Base-by-base conservation (phyloP, 2,888 invertebrate species). In the Rhagium mordax region DNA sequence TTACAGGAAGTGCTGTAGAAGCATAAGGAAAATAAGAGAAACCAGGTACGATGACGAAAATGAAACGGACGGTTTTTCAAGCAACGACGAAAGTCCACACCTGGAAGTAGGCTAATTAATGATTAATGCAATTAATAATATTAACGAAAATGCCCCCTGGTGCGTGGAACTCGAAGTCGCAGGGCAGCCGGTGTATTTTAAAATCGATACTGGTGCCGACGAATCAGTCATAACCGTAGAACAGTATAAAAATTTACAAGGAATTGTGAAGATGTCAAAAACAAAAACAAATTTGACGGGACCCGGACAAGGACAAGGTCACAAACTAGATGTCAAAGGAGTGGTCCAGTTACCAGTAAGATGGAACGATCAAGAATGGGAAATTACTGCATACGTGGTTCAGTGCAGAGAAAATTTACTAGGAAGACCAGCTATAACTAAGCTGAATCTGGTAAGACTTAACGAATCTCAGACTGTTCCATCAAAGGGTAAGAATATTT, bases 361-460 rank as follows among this genome's bases (percentile, higher is more conserved):
- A 13, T 7, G 18, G 18, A 6, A n/a, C 18, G 51, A 18, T 13
- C 7, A 4, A 15, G 16, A 15, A 0, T 18, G 4, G 18, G 18
- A 47, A 51, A 51, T 18, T 51, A 51, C 8, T 21, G 59, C 59
- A 7, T 59, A 15, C 21, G 59, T 59, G 7, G 59, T 13, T 21
- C 18, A 59, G 1, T 59, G 59, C 18, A 24, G 59, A 16, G 59
- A 59, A 8, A 59, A 59, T 59, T 59, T 59, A 20, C 24, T 59
- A 13, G 59, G 59, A 24, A 59, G 59, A 20, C 59, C 59, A 7
- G 27, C 59, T n/a, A 4, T 59, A 59, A 59, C 13, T 10, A 13
- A 24, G 59, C 20, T 24, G 5, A 24, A 59, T 24, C 29, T 59
- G 0, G 15, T 59, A 27, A 59, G 4, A 59, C 21, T 59, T 24